These are phyloP conservation scores for Drosophila silvestris DNA, from an alignment of 2,888 invertebrate species.

Conservation along the genomic window DNA sequence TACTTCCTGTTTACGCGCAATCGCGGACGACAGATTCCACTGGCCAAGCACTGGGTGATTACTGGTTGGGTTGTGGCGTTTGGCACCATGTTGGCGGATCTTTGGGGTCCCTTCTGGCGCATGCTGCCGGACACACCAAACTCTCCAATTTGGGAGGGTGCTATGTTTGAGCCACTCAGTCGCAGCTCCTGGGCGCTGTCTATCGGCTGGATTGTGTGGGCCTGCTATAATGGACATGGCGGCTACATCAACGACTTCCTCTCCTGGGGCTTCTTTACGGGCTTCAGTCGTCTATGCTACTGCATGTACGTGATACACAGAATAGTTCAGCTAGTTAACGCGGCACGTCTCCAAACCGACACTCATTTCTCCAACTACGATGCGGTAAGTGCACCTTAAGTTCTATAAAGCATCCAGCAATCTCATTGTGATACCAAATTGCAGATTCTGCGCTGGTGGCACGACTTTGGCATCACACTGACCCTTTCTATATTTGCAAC, in stretches of 20 bases:
- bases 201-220: slow-evolving; percentile 84
- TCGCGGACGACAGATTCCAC: slow-evolving; percentile 78
- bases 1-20: slow-evolving; percentile 83
- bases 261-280: slow-evolving; percentile 83
- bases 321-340: slow-evolving; percentile 81
- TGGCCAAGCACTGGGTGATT: slow-evolving; percentile 79
- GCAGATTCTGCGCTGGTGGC: slow-evolving; percentile 85
- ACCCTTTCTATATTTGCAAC: slow-evolving; percentile 84
- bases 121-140: slow-evolving; percentile 74
- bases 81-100: slow-evolving; percentile 76
- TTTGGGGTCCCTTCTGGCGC: slow-evolving; percentile 84
- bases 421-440: slow-evolving; percentile 13
- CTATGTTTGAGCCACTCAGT: slow-evolving; percentile 83
- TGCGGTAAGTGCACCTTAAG: slow-evolving; percentile 69
- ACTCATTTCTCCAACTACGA: slow-evolving; percentile 83
- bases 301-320: slow-evolving; percentile 84
- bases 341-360: slow-evolving; percentile 79
- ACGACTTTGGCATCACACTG: slow-evolving; percentile 84
- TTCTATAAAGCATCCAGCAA: background rate
- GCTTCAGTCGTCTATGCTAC: slow-evolving; percentile 83
- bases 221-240: slow-evolving; percentile 84
- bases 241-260: slow-evolving; percentile 83
- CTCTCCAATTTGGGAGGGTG: slow-evolving; percentile 80
- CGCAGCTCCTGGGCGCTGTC: slow-evolving; percentile 82
- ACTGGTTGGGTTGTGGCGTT: slow-evolving; percentile 82